These are phyloP conservation scores for Pelagia noctiluca DNA, from an alignment of 30 jellyfish, hydroid and myxozoan genomes.

Conservation along the genomic window DNA sequence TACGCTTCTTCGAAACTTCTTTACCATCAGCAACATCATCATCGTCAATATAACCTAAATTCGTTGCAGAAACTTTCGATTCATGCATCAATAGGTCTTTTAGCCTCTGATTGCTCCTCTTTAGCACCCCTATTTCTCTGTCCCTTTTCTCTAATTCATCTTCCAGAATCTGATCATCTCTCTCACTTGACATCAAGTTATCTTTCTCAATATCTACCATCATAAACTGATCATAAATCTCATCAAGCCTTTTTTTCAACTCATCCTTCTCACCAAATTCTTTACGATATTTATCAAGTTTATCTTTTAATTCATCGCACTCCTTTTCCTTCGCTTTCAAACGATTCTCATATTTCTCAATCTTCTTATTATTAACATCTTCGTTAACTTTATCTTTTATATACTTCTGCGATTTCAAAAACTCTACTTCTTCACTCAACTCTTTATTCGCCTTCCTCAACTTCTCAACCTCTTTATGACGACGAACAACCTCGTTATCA, in stretches of 20 bases:
- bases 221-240: conserved; percentile 55
- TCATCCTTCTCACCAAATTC: conserved; percentile 58
- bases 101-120: conserved; percentile 33
- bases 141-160: conserved; percentile 43
- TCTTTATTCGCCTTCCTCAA: conserved; percentile 55
- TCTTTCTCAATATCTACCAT: conserved; percentile 30
- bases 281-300: conserved; percentile 16
- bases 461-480: conserved; percentile 30
- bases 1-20: background rate
- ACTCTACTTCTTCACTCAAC: conserved; percentile 44
- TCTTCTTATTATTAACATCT: conserved; percentile 14
- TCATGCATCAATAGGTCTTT: conserved; percentile 26
- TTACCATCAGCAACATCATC: too few species aligned
- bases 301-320: conserved; percentile 34
- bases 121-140: conserved; percentile 21
- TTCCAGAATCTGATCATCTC: conserved; percentile 6
- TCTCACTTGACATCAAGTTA: background rate
- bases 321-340: conserved; percentile 50
- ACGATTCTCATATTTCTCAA: conserved; percentile 14
- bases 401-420: conserved; percentile 52
- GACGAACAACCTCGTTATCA: conserved; percentile 21
- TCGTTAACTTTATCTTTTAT: conserved; percentile 24
- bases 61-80: too few species aligned
- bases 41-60: too few species aligned
- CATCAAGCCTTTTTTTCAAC: conserved; percentile 50